A percentile compares a stretch with the other conserved stretches of the same genome.
Conservation (phyloP, 2,888 invertebrate genomes). For the Teleogryllus oceanicus region DNA sequence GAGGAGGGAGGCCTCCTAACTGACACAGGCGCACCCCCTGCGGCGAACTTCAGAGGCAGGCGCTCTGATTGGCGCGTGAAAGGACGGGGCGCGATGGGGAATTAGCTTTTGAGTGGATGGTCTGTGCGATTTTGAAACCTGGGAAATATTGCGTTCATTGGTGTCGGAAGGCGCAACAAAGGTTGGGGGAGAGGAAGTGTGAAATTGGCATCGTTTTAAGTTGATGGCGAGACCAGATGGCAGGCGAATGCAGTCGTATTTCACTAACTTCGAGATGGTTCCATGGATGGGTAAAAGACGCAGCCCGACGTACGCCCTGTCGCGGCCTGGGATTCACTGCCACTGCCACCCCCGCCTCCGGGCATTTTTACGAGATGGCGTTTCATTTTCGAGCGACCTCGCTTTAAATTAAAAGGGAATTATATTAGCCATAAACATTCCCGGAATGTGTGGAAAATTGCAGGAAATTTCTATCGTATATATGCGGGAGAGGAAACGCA, state of each 20-base stretch:
- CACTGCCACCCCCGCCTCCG: not conserved
- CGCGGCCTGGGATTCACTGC: too few species aligned
- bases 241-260: too few species aligned
- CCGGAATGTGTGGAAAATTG: not conserved
- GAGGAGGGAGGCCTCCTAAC: not conserved
- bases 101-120: not conserved
- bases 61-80: not conserved
- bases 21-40: not conserved
- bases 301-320: too few species aligned
- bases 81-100: not conserved
- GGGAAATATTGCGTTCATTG: too few species aligned
- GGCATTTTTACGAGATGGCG: conserved; percentile 2
- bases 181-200: too few species aligned
- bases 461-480: conserved; percentile 18
- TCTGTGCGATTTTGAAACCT: too few species aligned
- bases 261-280: too few species aligned
- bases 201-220: too few species aligned
- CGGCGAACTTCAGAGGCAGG: not conserved
- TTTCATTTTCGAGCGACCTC: conserved; percentile 18
- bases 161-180: too few species aligned
- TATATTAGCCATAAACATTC: conserved; percentile 1
- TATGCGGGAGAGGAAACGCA: not conserved
- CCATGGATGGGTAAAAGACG: too few species aligned
- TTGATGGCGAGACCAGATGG: too few species aligned
- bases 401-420: conserved; percentile 18